Percentiles rank a stretch among this genome's conserved stretches.
phyloP scores from a whole-genome alignment of 2,888 invertebrate species.

The Himalopsyche kuldschensis region DNA sequence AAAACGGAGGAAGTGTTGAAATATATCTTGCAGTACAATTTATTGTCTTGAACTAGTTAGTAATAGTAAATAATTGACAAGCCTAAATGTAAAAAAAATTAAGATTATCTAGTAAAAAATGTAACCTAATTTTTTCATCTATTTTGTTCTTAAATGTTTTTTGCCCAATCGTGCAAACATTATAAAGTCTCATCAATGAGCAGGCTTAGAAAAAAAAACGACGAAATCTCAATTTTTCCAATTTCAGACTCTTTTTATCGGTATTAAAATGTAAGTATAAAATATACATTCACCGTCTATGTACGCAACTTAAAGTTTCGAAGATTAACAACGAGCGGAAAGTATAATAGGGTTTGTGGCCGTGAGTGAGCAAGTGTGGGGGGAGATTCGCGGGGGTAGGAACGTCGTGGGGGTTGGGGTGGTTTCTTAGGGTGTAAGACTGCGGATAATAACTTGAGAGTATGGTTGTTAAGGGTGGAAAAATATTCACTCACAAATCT shows the following conservation, averaged over 20 bases:
- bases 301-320: conserved; percentile 32
- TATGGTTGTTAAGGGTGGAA: not conserved
- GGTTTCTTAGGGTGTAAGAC: not conserved
- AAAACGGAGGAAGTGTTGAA: no score
- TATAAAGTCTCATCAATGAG: not conserved
- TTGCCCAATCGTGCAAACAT: no score
- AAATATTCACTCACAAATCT: not conserved
- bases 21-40: no score
- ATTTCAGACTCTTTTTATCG: not conserved
- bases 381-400: conserved; percentile 1
- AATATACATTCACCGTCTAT: conserved; percentile 11
- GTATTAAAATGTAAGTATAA: conserved; percentile 2
- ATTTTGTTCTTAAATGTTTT: no score
- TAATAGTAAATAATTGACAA: no score
- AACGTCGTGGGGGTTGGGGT: not conserved
- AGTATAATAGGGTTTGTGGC: conserved; percentile 38
- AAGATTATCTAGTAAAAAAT: no score
- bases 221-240: not conserved
- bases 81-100: no score
- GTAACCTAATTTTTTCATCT: no score
- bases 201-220: not conserved
- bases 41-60: no score
- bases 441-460: not conserved
- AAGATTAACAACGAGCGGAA: conserved; percentile 38
- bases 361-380: not conserved